A percentile compares a stretch with the other conserved stretches of the same genome.
Conservation (phyloP, 2,113 vertebrate species). For the Bungarus multicinctus region DNA sequence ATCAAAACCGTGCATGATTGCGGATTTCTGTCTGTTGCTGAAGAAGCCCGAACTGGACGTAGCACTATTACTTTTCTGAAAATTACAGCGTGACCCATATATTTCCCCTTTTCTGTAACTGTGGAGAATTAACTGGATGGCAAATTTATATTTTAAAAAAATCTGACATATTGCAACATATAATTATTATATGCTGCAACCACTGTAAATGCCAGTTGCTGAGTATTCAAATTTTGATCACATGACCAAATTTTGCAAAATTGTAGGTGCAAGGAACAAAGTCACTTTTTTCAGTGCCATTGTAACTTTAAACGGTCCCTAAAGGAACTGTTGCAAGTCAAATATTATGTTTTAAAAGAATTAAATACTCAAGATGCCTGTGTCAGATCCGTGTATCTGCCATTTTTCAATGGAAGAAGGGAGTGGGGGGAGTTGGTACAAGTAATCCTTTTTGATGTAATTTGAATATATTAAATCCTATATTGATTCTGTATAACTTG, state of each 20-base stretch:
- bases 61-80: not conserved
- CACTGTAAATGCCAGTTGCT: not conserved
- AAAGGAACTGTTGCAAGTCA: not conserved
- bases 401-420: no score
- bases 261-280: not conserved
- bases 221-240: not conserved
- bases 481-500: no score
- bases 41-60: no score
- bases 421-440: no score
- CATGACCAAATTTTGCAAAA: not conserved
- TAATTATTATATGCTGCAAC: not conserved
- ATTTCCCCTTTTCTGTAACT: not conserved
- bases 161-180: not conserved
- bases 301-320: not conserved
- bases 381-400: no score
- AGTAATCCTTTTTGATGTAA: no score
- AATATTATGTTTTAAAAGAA: not conserved
- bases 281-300: not conserved
- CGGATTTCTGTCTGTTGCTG: no score
- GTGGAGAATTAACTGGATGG: not conserved
- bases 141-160: not conserved
- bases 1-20: no score
- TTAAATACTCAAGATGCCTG: not conserved
- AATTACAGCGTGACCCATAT: not conserved
- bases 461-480: no score